A percentile compares a stretch with the other conserved stretches of the same genome.
These are phyloP conservation scores for Bhutanitis thaidina DNA, from an alignment of 2,888 invertebrate species.

Conservation along the genomic window DNA sequence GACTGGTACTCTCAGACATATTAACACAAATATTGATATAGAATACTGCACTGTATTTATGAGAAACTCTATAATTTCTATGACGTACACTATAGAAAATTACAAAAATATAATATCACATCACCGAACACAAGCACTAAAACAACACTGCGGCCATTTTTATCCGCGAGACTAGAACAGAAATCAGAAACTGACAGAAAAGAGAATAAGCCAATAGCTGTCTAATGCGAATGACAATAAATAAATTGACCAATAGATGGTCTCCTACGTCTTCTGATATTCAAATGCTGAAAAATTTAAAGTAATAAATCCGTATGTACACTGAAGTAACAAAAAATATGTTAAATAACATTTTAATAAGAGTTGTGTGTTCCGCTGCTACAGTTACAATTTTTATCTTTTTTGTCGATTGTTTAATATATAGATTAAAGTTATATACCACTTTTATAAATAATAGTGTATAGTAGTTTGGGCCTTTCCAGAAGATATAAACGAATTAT, in stretches of 20 bases:
- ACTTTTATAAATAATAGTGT: too few species aligned
- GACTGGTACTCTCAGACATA: slow-evolving; percentile 75
- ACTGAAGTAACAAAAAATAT: too few species aligned
- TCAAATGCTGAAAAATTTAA: too few species aligned
- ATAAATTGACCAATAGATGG: slow-evolving; percentile 19
- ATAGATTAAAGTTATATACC: too few species aligned
- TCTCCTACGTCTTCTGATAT: too few species aligned
- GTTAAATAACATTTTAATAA: too few species aligned
- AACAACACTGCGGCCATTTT: slow-evolving; percentile 75
- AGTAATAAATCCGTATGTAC: too few species aligned
- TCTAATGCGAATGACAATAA: slow-evolving; percentile 23
- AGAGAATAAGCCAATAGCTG: slow-evolving; percentile 38
- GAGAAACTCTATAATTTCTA: background rate
- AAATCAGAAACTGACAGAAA: slow-evolving; percentile 12
- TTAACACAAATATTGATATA: slow-evolving; percentile 30
- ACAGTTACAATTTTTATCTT: too few species aligned
- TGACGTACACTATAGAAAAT: slow-evolving; percentile 31
- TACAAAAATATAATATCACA: slow-evolving; percentile 45
- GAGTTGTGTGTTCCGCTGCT: too few species aligned
- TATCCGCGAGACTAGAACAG: slow-evolving; percentile 63
- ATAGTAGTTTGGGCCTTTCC: too few species aligned
- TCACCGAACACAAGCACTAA: slow-evolving; percentile 49
- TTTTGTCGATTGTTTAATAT: too few species aligned
- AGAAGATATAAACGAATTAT: too few species aligned
- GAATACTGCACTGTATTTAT: slow-evolving; percentile 9